Evolutionary conservation across 1,140 invertebrate species (phyloP).

Genomic region (Aplysia californica): DNA sequence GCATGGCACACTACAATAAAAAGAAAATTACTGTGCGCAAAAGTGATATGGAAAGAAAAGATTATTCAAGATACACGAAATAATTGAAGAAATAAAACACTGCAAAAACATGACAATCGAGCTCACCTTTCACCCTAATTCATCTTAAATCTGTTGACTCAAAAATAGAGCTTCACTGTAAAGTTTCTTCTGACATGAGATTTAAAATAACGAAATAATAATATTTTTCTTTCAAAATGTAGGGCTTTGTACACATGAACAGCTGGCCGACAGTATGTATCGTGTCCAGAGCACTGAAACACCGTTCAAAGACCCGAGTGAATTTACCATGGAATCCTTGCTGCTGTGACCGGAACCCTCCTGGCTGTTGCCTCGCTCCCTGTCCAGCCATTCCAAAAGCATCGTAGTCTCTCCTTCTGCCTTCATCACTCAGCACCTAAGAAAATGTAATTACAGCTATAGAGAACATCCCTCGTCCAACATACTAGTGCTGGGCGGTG

Average conservation of each 20-base stretch:
- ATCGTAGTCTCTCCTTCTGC: slow-evolving; percentile 93
- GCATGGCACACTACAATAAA: background rate
- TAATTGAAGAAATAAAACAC: background rate
- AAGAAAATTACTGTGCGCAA: background rate
- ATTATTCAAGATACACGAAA: background rate
- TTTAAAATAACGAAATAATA: background rate
- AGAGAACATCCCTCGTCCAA: no score
- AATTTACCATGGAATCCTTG: slow-evolving; percentile 24
- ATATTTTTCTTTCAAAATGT: background rate
- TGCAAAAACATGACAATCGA: background rate
- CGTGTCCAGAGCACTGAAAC: background rate
- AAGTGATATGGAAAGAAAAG: background rate
- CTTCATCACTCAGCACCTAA: slow-evolving; percentile 90
- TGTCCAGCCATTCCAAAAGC: slow-evolving; percentile 87
- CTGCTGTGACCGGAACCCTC: slow-evolving; percentile 45
- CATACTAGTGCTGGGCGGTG: no score
- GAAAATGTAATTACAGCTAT: slow-evolving; percentile 1
- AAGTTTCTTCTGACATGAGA: background rate
- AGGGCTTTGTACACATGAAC: no score
- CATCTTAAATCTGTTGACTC: background rate
- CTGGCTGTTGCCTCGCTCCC: slow-evolving; percentile 58
- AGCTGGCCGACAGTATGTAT: no score
- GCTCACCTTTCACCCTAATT: no score
- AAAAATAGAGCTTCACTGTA: background rate
- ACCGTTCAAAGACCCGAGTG: background rate